These are phyloP conservation scores for Cherax quadricarinatus DNA, from an alignment of 1,140 invertebrate genomes.

Conservation along the genomic window DNA sequence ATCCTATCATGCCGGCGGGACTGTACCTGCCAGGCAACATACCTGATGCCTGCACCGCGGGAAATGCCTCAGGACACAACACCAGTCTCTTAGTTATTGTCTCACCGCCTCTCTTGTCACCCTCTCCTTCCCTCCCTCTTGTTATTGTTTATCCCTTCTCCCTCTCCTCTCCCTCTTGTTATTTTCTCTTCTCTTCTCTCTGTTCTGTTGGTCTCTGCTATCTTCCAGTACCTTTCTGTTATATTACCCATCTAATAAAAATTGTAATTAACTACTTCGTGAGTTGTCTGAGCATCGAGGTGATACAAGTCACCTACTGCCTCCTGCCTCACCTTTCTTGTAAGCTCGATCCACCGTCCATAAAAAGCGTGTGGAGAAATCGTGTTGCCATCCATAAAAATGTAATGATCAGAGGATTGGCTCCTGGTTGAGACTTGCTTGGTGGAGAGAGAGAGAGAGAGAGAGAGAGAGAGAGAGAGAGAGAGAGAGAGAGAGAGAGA, in stretches of 20 bases:
- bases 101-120: neutral
- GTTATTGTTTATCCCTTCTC: neutral
- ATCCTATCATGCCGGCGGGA: neutral
- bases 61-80: neutral
- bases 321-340: too few species aligned
- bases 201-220: neutral
- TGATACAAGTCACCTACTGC: too few species aligned
- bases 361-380: too few species aligned
- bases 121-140: neutral
- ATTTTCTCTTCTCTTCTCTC: neutral
- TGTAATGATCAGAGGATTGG: neutral
- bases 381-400: too few species aligned
- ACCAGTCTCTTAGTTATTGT: neutral
- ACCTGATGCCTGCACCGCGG: neutral
- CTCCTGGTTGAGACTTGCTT: neutral
- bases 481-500: constrained; percentile 7
- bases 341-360: too few species aligned
- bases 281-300: too few species aligned
- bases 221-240: neutral
- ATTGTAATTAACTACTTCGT: too few species aligned
- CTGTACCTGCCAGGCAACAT: neutral
- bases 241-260: too few species aligned
- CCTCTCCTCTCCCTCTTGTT: neutral
- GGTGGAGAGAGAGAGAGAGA: neutral
- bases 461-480: neutral